A percentile compares a stretch with the other conserved stretches of the same genome.
Conservation (phyloP, 2,888 invertebrate genomes). For the Leptopterna dolabrata region DNA sequence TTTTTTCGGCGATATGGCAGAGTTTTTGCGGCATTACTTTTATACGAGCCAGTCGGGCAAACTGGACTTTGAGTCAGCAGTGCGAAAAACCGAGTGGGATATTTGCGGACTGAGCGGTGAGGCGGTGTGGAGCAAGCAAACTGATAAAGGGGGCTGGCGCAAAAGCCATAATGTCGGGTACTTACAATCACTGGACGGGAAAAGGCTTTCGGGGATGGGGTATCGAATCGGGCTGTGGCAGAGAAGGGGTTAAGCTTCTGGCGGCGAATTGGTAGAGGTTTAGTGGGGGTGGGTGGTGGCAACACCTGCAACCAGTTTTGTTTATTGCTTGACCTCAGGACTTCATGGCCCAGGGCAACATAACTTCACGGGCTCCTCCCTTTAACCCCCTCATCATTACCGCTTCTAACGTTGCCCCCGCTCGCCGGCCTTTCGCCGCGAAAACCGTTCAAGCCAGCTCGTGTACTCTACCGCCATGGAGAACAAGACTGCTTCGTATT, state of each 20-base stretch:
- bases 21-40: background rate
- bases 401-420: background rate
- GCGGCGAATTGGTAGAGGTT: no score
- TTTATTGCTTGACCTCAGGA: slow-evolving; percentile 43
- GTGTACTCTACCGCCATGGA: background rate
- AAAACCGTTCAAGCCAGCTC: background rate
- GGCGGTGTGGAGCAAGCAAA: background rate
- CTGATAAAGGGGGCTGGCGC: slow-evolving; percentile 29
- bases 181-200: slow-evolving; percentile 24
- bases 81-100: background rate
- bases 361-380: background rate
- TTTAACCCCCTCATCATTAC: background rate
- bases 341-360: slow-evolving; percentile 37
- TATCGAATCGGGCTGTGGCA: background rate
- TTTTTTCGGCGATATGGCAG: background rate
- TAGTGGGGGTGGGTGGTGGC: background rate
- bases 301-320: slow-evolving; percentile 51
- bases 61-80: slow-evolving; percentile 19
- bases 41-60: background rate
- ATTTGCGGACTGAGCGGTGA: background rate
- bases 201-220: background rate
- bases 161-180: slow-evolving; percentile 36
- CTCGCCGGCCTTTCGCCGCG: background rate
- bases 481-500: background rate
- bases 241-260: background rate